These are phyloP conservation scores for Coronaproctus castanopsis DNA, from an alignment of 2,888 invertebrate species.

Conservation along the genomic window DNA sequence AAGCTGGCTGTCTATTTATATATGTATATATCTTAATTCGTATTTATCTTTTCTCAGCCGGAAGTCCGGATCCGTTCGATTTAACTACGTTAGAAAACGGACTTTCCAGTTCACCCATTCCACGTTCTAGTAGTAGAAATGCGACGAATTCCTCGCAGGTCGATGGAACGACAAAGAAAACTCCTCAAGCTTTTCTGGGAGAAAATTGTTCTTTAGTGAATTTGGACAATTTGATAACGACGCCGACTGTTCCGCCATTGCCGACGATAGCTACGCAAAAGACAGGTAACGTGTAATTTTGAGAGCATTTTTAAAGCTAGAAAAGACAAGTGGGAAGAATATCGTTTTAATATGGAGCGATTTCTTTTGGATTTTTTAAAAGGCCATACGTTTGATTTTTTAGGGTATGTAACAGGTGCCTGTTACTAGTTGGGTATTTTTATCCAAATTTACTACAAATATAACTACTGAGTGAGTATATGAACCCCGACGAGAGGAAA, in stretches of 20 bases:
- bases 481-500: too few relatives aligned
- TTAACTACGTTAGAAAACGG: slow-evolving; percentile 37
- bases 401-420: too few relatives aligned
- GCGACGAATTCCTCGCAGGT: slow-evolving; percentile 2
- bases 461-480: too few relatives aligned
- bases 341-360: neutral
- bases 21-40: too few relatives aligned
- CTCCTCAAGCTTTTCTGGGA: slow-evolving; percentile 87
- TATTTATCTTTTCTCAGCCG: slow-evolving; percentile 30
- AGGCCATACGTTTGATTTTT: neutral
- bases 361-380: neutral
- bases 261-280: slow-evolving; percentile 21
- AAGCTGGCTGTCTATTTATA: too few relatives aligned
- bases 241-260: slow-evolving; percentile 28
- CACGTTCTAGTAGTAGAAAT: slow-evolving; percentile 2
- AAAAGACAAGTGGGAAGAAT: neutral
- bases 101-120: slow-evolving; percentile 22
- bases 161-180: slow-evolving; percentile 48
- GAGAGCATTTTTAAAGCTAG: neutral
- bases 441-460: too few relatives aligned
- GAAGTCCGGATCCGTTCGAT: slow-evolving; percentile 51
- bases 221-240: slow-evolving; percentile 79
- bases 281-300: slow-evolving; percentile 14
- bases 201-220: slow-evolving; percentile 93
- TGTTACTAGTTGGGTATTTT: too few relatives aligned